Evolutionary conservation across 2,113 vertebrate species (phyloP).

Genomic region (Panthera uncia): DNA sequence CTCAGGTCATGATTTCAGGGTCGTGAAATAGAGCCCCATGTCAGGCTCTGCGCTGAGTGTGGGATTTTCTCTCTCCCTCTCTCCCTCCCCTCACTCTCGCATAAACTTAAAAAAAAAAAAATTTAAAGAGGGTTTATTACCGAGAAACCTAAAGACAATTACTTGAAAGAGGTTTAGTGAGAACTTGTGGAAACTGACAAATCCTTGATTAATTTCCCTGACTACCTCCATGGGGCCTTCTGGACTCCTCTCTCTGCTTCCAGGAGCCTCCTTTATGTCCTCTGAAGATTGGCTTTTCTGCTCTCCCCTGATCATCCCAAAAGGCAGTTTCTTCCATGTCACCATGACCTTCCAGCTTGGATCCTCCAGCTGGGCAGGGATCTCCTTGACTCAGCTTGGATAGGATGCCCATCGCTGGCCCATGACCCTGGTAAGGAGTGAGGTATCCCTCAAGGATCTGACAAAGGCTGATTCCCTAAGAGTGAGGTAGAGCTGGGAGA

Average conservation of each 20-base stretch:
- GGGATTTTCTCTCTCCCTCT: no score
- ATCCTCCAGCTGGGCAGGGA: neutral
- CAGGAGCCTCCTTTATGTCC: neutral
- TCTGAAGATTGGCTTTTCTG: neutral
- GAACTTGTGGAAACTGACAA: neutral
- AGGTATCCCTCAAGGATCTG: neutral
- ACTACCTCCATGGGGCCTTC: neutral
- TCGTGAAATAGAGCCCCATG: no score
- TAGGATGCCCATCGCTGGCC: no score
- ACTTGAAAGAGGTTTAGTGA: neutral
- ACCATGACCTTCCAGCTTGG: neutral
- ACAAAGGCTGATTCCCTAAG: neutral
- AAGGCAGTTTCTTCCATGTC: neutral
- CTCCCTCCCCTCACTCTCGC: no score
- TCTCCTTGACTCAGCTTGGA: neutral
- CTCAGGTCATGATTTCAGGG: no score
- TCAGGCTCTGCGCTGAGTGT: no score
- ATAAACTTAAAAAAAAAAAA: no score
- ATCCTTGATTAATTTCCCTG: neutral
- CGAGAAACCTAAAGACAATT: neutral
- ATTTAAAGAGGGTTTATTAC: neutral
- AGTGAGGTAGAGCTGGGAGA: neutral
- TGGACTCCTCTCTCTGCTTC: neutral
- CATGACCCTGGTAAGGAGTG: neutral
- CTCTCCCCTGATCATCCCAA: neutral